These are phyloP conservation scores for Xiphydria camelus DNA, from an alignment of 2,888 invertebrate species.

Conservation along the genomic window DNA sequence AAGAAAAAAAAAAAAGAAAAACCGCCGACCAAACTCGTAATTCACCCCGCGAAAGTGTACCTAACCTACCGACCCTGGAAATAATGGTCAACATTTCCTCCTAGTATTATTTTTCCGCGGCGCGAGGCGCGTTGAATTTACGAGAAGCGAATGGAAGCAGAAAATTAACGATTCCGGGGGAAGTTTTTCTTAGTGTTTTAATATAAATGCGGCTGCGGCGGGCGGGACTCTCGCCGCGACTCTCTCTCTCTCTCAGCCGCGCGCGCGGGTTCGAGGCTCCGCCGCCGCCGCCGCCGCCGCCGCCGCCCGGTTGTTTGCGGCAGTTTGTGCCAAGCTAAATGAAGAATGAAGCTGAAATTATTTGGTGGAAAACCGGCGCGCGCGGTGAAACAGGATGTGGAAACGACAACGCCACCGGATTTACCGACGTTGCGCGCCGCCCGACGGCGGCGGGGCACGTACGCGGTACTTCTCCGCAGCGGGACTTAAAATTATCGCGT, in stretches of 20 bases:
- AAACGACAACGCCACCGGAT: conserved; percentile 56
- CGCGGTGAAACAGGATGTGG: conserved; percentile 58
- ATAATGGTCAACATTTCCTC: conserved; percentile 58
- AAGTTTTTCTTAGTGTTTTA: conserved; percentile 59
- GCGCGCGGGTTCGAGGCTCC: conserved; percentile 30
- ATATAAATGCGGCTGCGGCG: conserved; percentile 56
- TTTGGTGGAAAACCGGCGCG: conserved; percentile 58
- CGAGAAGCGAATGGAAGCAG: conserved; percentile 58
- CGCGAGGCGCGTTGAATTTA: conserved; percentile 46
- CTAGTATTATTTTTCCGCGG: conserved; percentile 55
- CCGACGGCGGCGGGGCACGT: neutral
- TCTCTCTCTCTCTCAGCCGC: conserved; percentile 23
- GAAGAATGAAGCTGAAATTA: conserved; percentile 59
- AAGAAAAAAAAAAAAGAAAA: neutral
- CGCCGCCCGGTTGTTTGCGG: conserved; percentile 54
- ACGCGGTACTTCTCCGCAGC: no score
- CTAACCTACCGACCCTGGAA: conserved; percentile 40
- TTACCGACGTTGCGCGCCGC: conserved; percentile 37
- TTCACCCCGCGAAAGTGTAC: conserved; percentile 34
- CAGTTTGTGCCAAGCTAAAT: conserved; percentile 59
- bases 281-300: no score
- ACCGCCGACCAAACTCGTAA: neutral
- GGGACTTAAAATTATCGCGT: neutral
- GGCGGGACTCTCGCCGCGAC: conserved; percentile 36
- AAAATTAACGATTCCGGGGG: conserved; percentile 57